Conservation (phyloP, 2,113 vertebrate species). For the Thunnus maccoyii region DNA sequence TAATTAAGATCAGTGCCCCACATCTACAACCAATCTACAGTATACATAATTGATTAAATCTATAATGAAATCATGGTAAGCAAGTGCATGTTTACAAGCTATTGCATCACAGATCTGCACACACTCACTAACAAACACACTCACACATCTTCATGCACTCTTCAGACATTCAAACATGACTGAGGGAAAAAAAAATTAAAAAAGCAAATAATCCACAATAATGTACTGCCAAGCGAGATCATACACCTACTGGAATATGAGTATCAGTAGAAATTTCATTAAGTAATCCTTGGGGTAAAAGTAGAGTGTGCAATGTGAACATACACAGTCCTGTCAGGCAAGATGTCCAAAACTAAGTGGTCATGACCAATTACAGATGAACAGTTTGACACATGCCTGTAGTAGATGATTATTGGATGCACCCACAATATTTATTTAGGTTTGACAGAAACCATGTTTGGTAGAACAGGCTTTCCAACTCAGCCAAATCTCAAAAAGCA, state of each 20-base stretch:
- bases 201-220: background rate
- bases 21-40: background rate
- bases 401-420: too few species aligned
- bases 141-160: background rate
- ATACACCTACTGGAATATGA: background rate
- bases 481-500: too few species aligned
- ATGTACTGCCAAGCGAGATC: background rate
- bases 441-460: too few species aligned
- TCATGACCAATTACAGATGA: too few species aligned
- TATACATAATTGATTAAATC: background rate
- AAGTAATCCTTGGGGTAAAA: background rate
- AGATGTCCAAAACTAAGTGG: too few species aligned
- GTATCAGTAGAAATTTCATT: background rate
- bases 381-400: too few species aligned
- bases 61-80: constrained; percentile 1
- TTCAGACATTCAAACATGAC: background rate
- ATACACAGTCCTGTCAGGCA: too few species aligned
- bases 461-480: too few species aligned
- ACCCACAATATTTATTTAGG: too few species aligned
- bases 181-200: background rate
- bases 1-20: background rate
- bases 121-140: background rate
- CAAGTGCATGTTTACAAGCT: constrained; percentile 21
- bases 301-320: background rate
- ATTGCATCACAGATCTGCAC: background rate